These are phyloP conservation scores for Lates calcarifer DNA, from an alignment of 2,113 vertebrate species.

Conservation along the genomic window DNA sequence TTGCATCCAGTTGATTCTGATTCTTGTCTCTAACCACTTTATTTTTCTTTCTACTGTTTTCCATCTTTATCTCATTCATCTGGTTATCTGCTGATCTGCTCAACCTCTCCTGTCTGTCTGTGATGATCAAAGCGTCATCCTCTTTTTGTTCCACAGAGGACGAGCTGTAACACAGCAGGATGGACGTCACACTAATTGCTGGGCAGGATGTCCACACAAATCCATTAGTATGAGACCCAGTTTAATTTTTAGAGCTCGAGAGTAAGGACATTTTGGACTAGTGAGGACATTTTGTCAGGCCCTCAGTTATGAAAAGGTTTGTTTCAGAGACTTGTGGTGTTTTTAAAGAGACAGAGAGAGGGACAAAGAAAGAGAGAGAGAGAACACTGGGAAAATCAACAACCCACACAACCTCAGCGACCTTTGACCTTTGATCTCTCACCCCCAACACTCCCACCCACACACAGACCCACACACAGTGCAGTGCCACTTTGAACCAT, in stretches of 20 bases:
- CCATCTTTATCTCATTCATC: neutral
- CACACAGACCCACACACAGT: neutral
- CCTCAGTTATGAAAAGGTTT: too few species aligned
- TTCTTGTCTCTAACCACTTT: neutral
- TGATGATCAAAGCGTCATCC: conserved; percentile 31
- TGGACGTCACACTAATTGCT: conserved; percentile 10
- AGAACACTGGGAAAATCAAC: neutral
- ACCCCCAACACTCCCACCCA: neutral
- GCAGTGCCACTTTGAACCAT: neutral
- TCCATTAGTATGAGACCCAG: neutral
- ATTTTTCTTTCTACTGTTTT: neutral
- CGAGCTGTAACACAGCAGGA: conserved; percentile 40
- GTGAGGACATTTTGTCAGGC: too few species aligned
- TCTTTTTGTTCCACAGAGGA: conserved; percentile 4
- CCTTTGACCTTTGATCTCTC: conserved; percentile 24
- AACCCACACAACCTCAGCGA: neutral
- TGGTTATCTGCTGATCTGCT: neutral
- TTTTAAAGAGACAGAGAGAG: too few species aligned
- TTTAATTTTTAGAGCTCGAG: neutral
- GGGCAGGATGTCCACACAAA: conserved; percentile 22
- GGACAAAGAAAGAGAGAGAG: too few species aligned
- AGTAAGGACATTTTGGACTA: too few species aligned
- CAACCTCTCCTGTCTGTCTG: neutral
- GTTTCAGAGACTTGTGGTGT: neutral
- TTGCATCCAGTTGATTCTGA: neutral